Conservation (phyloP, 2,888 invertebrate genomes). For the Anoncus sp. region DNA sequence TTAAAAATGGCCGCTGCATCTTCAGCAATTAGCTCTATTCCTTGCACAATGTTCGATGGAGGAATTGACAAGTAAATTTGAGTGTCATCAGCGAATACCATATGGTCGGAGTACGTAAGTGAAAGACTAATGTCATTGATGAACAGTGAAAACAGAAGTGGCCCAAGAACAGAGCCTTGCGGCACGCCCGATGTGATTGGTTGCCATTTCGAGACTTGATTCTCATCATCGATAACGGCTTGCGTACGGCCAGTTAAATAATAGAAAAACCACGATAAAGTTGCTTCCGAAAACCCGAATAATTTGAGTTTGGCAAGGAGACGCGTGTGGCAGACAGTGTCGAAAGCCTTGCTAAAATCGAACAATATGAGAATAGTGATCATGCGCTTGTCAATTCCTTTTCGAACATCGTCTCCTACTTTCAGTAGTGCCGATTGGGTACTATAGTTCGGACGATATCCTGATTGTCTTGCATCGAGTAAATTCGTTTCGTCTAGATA, state of each 20-base stretch:
- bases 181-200: neutral
- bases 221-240: neutral
- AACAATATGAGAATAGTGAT: neutral
- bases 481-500: neutral
- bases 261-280: neutral
- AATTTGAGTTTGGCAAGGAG: constrained; percentile 2
- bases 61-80: neutral
- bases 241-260: constrained; percentile 1
- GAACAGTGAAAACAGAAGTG: neutral
- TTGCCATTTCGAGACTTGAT: neutral
- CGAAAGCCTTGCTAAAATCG: constrained; percentile 42
- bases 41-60: neutral
- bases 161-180: neutral
- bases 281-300: neutral
- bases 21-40: neutral
- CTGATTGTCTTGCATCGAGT: constrained; percentile 23
- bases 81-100: neutral
- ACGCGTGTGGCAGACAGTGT: neutral
- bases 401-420: constrained; percentile 2
- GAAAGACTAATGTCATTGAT: neutral
- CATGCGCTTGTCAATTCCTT: neutral
- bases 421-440: constrained; percentile 20
- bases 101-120: neutral
- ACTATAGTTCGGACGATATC: constrained; percentile 1
- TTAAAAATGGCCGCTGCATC: neutral